Conservation (phyloP, 2,113 vertebrate species). For the Xiphophorus couchianus region DNA sequence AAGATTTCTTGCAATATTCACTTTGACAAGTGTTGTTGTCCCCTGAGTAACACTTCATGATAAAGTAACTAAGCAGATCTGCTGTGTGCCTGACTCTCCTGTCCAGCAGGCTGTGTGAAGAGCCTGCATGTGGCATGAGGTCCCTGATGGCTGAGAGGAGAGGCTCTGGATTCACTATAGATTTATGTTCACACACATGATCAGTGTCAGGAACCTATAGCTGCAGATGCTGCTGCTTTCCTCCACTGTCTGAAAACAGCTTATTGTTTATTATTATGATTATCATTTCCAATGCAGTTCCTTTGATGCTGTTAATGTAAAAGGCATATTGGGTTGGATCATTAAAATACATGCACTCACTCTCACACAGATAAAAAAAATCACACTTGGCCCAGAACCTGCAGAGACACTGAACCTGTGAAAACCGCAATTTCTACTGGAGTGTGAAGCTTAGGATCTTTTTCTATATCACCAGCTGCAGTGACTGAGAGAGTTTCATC, state of each 20-base stretch:
- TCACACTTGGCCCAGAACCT: conserved; percentile 34
- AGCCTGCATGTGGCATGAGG: conserved; percentile 69
- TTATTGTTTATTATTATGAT: conserved; percentile 5
- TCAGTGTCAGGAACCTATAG: conserved; percentile 43
- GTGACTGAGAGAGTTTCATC: conserved; percentile 12
- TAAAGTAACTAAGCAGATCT: conserved; percentile 75
- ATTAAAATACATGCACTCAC: conserved; percentile 10
- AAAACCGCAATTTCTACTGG: conserved; percentile 37
- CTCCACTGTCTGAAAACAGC: conserved; percentile 22
- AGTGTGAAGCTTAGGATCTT: conserved; percentile 43
- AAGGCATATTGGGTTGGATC: conserved; percentile 8
- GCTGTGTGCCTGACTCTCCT: conserved; percentile 65
- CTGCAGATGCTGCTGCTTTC: conserved; percentile 1
- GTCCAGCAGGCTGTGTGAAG: conserved; percentile 70
- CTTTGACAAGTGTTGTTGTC: conserved; percentile 70
- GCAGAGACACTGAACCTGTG: conserved; percentile 51
- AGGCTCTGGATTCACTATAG: conserved; percentile 54
- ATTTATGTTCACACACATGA: conserved; percentile 57
- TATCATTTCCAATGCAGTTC: not conserved
- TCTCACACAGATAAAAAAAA: conserved; percentile 9
- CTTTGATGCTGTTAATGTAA: conserved; percentile 11
- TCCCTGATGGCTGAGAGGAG: conserved; percentile 60
- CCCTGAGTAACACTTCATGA: conserved; percentile 70
- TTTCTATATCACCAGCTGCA: conserved; percentile 21
- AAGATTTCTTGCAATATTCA: conserved; percentile 54